Base-by-base conservation (phyloP, 30 jellyfish, hydroid and myxozoan species). In the Nemopilema nomurai region DNA sequence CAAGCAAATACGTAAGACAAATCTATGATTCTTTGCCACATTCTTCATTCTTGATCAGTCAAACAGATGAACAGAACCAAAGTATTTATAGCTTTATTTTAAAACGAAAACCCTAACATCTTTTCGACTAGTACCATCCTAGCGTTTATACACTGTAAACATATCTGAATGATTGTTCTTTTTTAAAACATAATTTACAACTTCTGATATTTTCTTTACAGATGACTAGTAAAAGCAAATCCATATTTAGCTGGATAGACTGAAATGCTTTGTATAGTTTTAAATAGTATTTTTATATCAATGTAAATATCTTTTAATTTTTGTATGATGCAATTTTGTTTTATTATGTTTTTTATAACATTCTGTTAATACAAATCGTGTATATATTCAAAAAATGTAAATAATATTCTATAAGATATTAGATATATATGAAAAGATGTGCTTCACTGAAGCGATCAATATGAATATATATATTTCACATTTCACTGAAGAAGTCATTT, bases 221-320 rank as follows among this genome's bases (percentile, higher is more conserved):
- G 91, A 86, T 87, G 67, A 80, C 82, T 62, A 80, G 95, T 66
- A 80, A 72, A 87, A 86, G 94, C 95, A 76, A 84, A 83, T 69
- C 98, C 81, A 74, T 79, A 92, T 78, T 87, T 81, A 68, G 85
- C 83, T 87, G 96, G 96, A 77, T 66, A 27, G 96, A 87, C 77
- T 78, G 78, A 64, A 57, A 78, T 8, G 1, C 4, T 23, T 19
- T 64, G 20, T 57, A 22, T 0, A 9, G 64, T 62, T 53, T 28
- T 31, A 16, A 70, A 19, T 57, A n/a, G n/a, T n/a, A n/a, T 0
- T 20, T 24, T 49, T 22, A 16, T 53, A n/a, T 0, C 0, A 21
- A 0, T 78, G 78, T 78, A 78, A 57, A 78, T 78, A 78, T 0
- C 13, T 63, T 63, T 3, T 63, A 63, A 19, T 3, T 63, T n/a